A percentile compares a stretch with the other conserved stretches of the same genome.
phyloP scores from a whole-genome alignment of 2,113 vertebrate genomes.

The Stegastes partitus region DNA sequence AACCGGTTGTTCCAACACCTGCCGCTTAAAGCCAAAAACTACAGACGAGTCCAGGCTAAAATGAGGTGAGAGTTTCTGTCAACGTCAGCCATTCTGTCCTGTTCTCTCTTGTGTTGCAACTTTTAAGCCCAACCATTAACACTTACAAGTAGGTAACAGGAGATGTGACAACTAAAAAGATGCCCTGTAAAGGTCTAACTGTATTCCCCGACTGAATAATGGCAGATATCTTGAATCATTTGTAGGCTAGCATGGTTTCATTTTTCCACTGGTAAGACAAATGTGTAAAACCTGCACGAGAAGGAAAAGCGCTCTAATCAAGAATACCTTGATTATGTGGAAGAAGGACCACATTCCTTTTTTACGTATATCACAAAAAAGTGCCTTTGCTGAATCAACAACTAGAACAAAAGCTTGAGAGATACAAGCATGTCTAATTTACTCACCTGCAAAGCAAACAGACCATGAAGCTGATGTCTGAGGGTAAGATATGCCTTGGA shows the following conservation, averaged over 20 bases:
- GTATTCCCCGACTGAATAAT: not conserved
- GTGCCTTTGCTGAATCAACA: conserved; percentile 63
- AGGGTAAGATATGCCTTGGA: conserved; percentile 16
- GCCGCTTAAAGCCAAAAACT: not conserved
- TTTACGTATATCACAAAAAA: conserved; percentile 58
- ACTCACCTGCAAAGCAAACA: conserved; percentile 43
- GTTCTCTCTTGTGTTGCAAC: not conserved
- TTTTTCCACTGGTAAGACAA: conserved; percentile 12
- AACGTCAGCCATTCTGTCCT: not conserved
- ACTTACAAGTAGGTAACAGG: not conserved
- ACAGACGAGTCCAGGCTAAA: not conserved
- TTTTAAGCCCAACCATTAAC: not conserved
- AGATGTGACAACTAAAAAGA: conserved; percentile 12
- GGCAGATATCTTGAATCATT: not conserved
- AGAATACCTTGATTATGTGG: conserved; percentile 33
- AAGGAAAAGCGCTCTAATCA: conserved; percentile 31
- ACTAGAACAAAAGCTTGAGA: conserved; percentile 22
- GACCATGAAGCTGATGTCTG: conserved; percentile 14
- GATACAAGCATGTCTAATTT: not conserved
- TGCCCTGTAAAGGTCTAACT: not conserved
- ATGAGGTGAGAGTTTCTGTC: not conserved
- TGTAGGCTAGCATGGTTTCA: not conserved
- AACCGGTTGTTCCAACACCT: not conserved
- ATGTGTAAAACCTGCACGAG: conserved; percentile 29
- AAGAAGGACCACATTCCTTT: conserved; percentile 9